Conservation (phyloP, 2,888 invertebrate genomes). For the Empis livida region DNA sequence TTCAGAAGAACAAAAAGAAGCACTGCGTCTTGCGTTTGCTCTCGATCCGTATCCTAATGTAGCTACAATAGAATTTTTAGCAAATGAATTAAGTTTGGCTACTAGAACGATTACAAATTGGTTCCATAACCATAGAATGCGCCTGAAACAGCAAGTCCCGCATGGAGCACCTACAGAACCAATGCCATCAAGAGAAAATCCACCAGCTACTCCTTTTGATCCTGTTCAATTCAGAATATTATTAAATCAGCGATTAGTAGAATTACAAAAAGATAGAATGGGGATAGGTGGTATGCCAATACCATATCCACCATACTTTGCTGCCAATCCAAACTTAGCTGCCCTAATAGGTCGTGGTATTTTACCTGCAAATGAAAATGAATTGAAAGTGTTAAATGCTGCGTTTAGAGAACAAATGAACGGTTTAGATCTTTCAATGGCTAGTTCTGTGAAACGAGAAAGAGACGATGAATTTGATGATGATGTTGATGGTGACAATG, state of each 20-base stretch:
- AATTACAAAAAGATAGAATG: constrained; percentile 74
- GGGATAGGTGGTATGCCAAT: constrained; percentile 64
- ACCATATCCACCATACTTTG: constrained; percentile 65
- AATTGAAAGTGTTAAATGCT: constrained; percentile 41
- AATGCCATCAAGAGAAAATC: constrained; percentile 57
- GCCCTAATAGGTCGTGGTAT: constrained; percentile 60
- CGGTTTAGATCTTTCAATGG: constrained; percentile 64
- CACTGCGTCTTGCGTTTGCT: constrained; percentile 82
- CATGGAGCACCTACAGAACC: constrained; percentile 60
- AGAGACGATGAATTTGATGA: constrained; percentile 36
- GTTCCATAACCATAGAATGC: constrained; percentile 99
- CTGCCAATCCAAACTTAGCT: constrained; percentile 60
- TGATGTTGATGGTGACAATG: constrained; percentile 44
- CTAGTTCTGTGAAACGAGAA: constrained; percentile 54
- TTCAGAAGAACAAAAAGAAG: constrained; percentile 97
- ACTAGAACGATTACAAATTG: constrained; percentile 97
- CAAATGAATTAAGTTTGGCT: constrained; percentile 78
- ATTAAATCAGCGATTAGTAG: constrained; percentile 76
- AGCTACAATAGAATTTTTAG: constrained; percentile 89
- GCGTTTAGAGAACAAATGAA: constrained; percentile 67
- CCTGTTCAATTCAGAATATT: constrained; percentile 83
- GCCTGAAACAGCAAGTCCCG: constrained; percentile 82
- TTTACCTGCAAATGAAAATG: constrained; percentile 43
- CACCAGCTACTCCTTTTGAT: constrained; percentile 67
- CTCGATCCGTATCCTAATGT: constrained; percentile 96